Evolutionary conservation across 2,113 vertebrate genomes (phyloP), one percentile per base, ranked within the genome.

Genomic region (Lepus americanus): DNA sequence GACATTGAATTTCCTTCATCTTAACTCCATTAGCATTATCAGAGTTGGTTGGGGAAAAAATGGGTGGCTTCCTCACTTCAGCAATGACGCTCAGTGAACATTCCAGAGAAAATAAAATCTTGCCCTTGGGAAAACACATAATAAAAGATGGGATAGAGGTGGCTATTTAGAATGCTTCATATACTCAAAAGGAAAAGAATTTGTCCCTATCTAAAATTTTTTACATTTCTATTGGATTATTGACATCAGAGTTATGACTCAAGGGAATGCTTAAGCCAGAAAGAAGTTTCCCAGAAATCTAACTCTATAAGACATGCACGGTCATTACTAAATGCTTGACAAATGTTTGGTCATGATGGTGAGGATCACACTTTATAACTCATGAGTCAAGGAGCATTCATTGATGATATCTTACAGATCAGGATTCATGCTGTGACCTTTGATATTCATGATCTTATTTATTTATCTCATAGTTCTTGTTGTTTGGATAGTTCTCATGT

Each of bases 261-360:
- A 8, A 6, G 23, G 5, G 12, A 55, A 81, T 22, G 13, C 44
- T 91, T 36, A 85, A 86, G 25, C 33, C 67, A 70, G 66, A 91
- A 89, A 39, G 31, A 59, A 86, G 53, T 83, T 95, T 78, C 13
- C 33, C 27, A 87, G 80, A 93, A 89, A 85, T 78, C 20, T 9
- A 76, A 9, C 33, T 51, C 25, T 67, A n/a, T 59, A 61, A 70
- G 59, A 36, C 2, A 25, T 25, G 9, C 9, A 53, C 23, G 87
- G 63, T 17, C 63, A 81, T 87, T 85, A 9, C n/a, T 87, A 44
- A 23, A 7, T 51, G 25, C 53, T 80, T 67, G 66, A 33, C 14
- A 84, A 81, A 78, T 87, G 19, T 9, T 23, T 78, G 13, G 22
- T n/a, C 33, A 44, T 25, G 8, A 33, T 72, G 14, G 29, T 77